Base-by-base conservation (phyloP, 2,888 invertebrate species). In the Melangyna quadrimaculata region DNA sequence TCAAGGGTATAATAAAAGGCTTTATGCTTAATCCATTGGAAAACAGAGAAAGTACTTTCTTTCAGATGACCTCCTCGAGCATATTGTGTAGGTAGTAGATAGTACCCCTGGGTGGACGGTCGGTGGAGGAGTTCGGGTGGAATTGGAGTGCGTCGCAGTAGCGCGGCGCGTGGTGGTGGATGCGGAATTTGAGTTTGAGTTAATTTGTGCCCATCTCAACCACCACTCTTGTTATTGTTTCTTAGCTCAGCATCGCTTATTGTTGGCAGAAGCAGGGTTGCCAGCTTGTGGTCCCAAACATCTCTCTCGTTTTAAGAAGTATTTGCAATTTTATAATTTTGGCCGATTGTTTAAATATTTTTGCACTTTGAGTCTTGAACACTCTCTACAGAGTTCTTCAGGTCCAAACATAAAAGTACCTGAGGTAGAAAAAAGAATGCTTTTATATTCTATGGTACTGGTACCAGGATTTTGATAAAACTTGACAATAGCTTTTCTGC, bases 21-120 rank as follows among this genome's bases (percentile, higher is more conserved):
- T 86, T 86, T 86, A 81, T 86, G 80, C 78, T 86, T 86, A 86
- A 86, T 86, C 86, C 86, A 81, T 80, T 63, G 81, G 86, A 86
- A 86, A 81, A 86, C 86, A 78, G 86, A 81, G 86, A 86, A 86
- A 86, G 86, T 86, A 78, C 80, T 81, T 86, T 86, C 86, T 78
- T 86, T 81, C 81, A 75, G 86, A 86, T 86, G 86, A 86, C 86
- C 86, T 86, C 86, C 86, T 80, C 72, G 73, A 77, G 77, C 80
- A 86, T 73, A 81, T 86, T 81, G 81, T 74, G 22, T 59, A 43
- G 3, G 3, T 37, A 37, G 7, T 53, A 43, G 1, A 29, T 74
- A 69, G 75, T 70, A 57, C 77, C 72, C 69, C 45, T 12, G 12
- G 43, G 45, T 32, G 24, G 67, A n/a, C 40, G 10, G n/a, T n/a